Percentiles rank a stretch among this genome's conserved stretches.
Evolutionary conservation across 2,113 vertebrate genomes (phyloP).

Genomic region (Grallaria varia): DNA sequence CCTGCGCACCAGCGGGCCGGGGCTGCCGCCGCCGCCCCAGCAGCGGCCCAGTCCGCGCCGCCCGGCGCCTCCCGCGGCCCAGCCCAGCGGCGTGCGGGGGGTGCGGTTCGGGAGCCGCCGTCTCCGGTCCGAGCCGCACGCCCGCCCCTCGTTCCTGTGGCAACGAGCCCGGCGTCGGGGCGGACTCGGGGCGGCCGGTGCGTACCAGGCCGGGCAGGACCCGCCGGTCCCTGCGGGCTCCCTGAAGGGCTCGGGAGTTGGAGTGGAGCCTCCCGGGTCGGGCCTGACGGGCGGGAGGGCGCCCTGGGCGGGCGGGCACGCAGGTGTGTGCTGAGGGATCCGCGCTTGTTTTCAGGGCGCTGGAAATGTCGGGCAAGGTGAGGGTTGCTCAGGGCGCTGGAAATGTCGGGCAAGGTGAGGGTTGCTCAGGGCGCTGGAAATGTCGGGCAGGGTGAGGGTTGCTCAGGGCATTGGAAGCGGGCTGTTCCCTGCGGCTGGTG

Average conservation of each 20-base stretch:
- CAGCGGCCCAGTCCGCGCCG: neutral
- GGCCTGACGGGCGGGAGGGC: neutral
- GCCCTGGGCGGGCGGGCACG: too few relatives aligned
- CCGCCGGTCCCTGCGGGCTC: too few relatives aligned
- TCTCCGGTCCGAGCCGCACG: neutral
- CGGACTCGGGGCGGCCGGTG: neutral
- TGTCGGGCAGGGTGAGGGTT: rapidly evolving
- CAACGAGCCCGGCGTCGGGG: constrained; percentile 30
- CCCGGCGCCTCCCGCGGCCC: neutral
- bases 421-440: rapidly evolving
- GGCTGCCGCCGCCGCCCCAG: too few relatives aligned
- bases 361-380: too few relatives aligned
- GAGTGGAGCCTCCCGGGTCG: too few relatives aligned
- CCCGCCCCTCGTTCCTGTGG: neutral
- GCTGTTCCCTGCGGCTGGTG: neutral
- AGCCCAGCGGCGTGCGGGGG: neutral
- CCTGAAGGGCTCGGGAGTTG: neutral
- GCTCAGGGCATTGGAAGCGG: rapidly evolving
- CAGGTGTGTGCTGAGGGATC: neutral
- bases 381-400: rapidly evolving
- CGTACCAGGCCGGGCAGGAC: neutral
- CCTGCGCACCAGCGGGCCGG: rapidly evolving
- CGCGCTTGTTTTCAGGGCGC: rapidly evolving
- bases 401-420: too few relatives aligned
- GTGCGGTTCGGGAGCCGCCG: too few relatives aligned